Percentiles rank a stretch among this genome's conserved stretches.
These are phyloP conservation scores for Dascyllus trimaculatus DNA, from an alignment of 2,113 vertebrate species.

Conservation along the genomic window DNA sequence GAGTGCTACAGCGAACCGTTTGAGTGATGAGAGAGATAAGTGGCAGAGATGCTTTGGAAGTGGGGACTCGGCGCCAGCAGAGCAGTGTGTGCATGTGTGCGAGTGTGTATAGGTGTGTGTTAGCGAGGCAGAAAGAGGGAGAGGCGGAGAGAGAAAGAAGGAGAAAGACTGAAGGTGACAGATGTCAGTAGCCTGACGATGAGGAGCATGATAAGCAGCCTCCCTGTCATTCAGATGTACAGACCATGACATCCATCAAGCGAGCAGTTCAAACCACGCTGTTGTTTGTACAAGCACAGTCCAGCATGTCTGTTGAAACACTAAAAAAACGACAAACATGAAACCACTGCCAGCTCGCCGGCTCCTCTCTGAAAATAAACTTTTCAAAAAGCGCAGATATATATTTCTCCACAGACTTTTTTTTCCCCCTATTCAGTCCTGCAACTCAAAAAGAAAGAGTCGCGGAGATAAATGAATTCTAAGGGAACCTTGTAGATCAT, in stretches of 20 bases:
- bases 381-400: slow-evolving; percentile 33
- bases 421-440: slow-evolving; percentile 10
- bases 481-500: slow-evolving; percentile 38
- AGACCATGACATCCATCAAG: slow-evolving; percentile 53
- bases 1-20: slow-evolving; percentile 61
- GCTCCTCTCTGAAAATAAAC: slow-evolving; percentile 30
- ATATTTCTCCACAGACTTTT: slow-evolving; percentile 7
- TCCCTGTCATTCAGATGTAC: slow-evolving; percentile 69
- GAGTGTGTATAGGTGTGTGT: slow-evolving; percentile 31
- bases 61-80: slow-evolving; percentile 53
- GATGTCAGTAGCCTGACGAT: slow-evolving; percentile 75
- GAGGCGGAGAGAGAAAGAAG: slow-evolving; percentile 8
- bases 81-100: slow-evolving; percentile 49
- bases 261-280: slow-evolving; percentile 22
- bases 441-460: slow-evolving; percentile 32
- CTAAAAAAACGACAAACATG: slow-evolving; percentile 8
- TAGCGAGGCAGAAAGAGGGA: slow-evolving; percentile 13
- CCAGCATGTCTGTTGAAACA: slow-evolving; percentile 19
- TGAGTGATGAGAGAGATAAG: slow-evolving; percentile 84
- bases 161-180: slow-evolving; percentile 72
- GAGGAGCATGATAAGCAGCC: slow-evolving; percentile 71
- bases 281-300: slow-evolving; percentile 48
- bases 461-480: slow-evolving; percentile 62
- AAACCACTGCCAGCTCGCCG: slow-evolving; percentile 2
- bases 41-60: slow-evolving; percentile 79